phyloP scores from a whole-genome alignment of 2,113 vertebrate species.

The Xyliphius kryptos region DNA sequence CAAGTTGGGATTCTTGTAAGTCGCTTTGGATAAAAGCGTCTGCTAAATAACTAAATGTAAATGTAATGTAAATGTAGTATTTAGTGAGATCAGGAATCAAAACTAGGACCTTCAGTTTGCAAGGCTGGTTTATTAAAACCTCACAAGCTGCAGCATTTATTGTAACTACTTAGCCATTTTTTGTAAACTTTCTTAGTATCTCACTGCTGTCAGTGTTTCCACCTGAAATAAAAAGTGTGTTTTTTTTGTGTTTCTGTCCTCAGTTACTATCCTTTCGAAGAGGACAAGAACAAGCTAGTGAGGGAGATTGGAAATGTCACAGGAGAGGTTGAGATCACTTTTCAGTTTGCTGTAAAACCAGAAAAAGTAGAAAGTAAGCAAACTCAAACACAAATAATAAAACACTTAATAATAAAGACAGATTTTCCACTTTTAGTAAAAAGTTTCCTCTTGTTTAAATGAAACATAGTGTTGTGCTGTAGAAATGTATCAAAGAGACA shows the following conservation, averaged over 20 bases:
- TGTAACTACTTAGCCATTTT: not conserved
- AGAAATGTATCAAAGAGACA: too few relatives aligned
- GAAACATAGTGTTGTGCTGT: too few relatives aligned
- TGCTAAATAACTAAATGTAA: too few relatives aligned
- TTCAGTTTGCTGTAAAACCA: conserved; percentile 64
- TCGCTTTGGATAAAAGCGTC: too few relatives aligned
- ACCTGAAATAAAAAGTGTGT: not conserved
- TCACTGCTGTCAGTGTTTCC: not conserved
- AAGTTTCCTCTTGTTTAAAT: not conserved
- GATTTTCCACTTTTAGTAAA: not conserved
- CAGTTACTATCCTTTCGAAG: conserved; percentile 64
- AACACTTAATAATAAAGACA: too few relatives aligned
- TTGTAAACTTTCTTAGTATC: not conserved
- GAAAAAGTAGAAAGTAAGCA: conserved; percentile 53
- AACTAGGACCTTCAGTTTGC: too few relatives aligned
- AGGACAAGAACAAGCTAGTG: conserved; percentile 53
- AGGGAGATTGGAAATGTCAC: conserved; percentile 64
- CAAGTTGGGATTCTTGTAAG: too few relatives aligned
- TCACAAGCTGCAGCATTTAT: too few relatives aligned
- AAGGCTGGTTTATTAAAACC: too few relatives aligned
- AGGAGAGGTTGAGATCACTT: conserved; percentile 56
- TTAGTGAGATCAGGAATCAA: too few relatives aligned
- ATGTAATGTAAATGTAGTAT: too few relatives aligned
- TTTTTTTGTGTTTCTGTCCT: conserved; percentile 1
- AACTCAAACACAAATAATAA: not conserved